phyloP scores from a whole-genome alignment of 2,113 vertebrate genomes.

The Platichthys flesus region DNA sequence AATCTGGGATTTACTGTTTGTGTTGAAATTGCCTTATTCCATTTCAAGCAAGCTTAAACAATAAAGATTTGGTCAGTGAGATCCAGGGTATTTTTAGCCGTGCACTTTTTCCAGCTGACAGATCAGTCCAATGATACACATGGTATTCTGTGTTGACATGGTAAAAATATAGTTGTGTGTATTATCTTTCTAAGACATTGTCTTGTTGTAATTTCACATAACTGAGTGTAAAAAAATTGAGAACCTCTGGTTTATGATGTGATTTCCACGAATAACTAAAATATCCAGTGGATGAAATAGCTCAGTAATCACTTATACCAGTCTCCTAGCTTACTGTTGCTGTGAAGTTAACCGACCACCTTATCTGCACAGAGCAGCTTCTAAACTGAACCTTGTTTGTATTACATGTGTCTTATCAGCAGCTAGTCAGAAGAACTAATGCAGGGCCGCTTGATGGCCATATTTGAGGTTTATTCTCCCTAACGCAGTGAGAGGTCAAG shows the following conservation, averaged over 20 bases:
- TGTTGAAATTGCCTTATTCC: neutral
- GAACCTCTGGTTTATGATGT: too few species aligned
- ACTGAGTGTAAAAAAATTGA: too few species aligned
- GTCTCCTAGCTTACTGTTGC: neutral
- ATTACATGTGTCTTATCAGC: constrained; percentile 19
- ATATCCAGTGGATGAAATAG: neutral
- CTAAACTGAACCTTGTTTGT: neutral
- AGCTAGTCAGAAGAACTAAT: constrained; percentile 5
- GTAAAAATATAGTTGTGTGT: neutral
- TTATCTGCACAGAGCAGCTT: constrained; percentile 28
- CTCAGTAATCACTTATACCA: neutral
- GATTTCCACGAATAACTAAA: constrained; percentile 7
- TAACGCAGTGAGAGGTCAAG: neutral
- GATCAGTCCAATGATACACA: neutral
- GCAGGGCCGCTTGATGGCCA: neutral
- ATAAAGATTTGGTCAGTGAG: neutral
- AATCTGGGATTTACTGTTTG: neutral
- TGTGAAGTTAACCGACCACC: neutral
- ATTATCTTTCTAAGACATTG: too few species aligned
- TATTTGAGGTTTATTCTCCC: neutral
- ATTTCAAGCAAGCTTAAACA: neutral
- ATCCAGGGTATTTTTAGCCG: neutral
- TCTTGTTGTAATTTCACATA: too few species aligned
- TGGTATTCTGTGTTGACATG: too few species aligned
- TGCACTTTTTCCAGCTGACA: neutral